Evolutionary conservation across 2,113 vertebrate genomes (phyloP), one percentile per base, ranked within the genome.

Genomic region (Synodontis membranacea): DNA sequence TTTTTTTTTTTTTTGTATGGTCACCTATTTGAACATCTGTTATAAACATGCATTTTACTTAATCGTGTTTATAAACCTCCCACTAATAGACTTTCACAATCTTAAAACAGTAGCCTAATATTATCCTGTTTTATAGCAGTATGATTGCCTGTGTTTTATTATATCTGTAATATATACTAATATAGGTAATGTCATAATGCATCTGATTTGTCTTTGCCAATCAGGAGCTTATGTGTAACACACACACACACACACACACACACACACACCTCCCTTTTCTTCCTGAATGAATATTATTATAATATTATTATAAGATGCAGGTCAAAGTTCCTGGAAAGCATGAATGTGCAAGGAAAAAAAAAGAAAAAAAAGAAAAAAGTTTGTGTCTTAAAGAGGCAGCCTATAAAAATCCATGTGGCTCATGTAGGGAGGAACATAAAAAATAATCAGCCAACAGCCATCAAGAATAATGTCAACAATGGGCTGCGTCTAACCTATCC

Each of bases 391-490:
- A 91, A 90, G 88, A 90, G 88, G 86, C 83, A 91, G 86, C 87
- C 88, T 87, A 87, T 84, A 85, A 88, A 87, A 89, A 86, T 90
- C 90, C 86, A 86, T 88, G 82, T 84, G 70, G 76, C 83, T 74
- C 86, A 70, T 85, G 86, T 83, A 68, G 68, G 83, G 79, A 85
- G 82, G 58, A 74, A 88, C 86, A 88, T 86, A 88, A 88, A 87
- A 76, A 31, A 84, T 80, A 52, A 80, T 82, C 90, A 91, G 86
- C 87, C 87, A 89, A 87, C 85, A 86, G 89, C 88, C 88, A 82
- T 89, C 78, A 88, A 86, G 88, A 90, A 86, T 86, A 88, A 86
- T 87, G 89, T 89, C 88, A 89, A 90, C 89, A 90, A 89, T 90
- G 86, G 80, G 80, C 80, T 82, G 87, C 78, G 58, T 90, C 88